Evolutionary conservation across 2,797 vertebrate genomes (phyloP), one percentile per base, ranked within the genome.

Genomic region (Ambastaia sidthimunki): DNA sequence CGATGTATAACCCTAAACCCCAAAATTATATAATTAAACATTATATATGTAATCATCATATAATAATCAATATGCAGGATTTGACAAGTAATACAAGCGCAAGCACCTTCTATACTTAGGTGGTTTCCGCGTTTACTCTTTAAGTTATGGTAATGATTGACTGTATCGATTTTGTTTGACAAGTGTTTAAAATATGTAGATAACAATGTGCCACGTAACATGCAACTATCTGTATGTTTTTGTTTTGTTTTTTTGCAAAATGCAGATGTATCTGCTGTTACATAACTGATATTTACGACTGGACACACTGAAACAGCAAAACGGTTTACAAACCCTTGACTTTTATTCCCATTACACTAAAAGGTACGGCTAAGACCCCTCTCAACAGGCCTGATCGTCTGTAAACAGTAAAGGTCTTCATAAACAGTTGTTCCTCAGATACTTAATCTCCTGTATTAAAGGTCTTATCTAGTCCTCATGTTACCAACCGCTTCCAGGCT

Each of bases 1-100:
- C 0, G 97, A 99, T 34, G 98, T 99, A 90, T 99, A 99, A 76
- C 98, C 98, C 97, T 99, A 86, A 86, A 28, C 28, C 89, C 91
- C 10, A 25, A 1, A 68, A 11, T 63, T n/a, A n/a, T n/a, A n/a
- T n/a, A n/a, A 25, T 19, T 3, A 63, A 23, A 19, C 28, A 71
- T 21, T 28, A 54, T 1, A 15, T 54, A 63, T n/a, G 3, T n/a
- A n/a, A 50, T 19, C 0, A 15, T 19, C 0, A 7, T 50, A 44
- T 21, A 25, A 16, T 69, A 12, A 41, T 21, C 11, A 66, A 41
- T 19, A 21, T n/a, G 9, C 10, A 12, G 41, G 21, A 47, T 21
- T 41, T 0, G 44, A 28, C 4, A 16, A 75, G 57, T 50, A 15
- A 50, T 50, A 50, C 44, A n/a, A n/a, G 28, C 4, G 28, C 28